phyloP scores from a whole-genome alignment of 2,113 vertebrate species.

The Mus musculus region GRCm39 chr15:87090501-87091000 shows the following conservation, averaged over 20 bases:
- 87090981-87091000: accelerated
- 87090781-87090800: accelerated
- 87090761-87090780: accelerated
- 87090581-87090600: not conserved
- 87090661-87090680: not conserved
- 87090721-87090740: not conserved
- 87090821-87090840: accelerated
- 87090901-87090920: accelerated
- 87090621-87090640: too few species aligned
- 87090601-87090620: too few species aligned
- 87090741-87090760: accelerated
- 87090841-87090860: accelerated
- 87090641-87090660: not conserved
- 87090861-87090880: too few species aligned
- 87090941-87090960: accelerated
- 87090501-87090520: not conserved
- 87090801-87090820: accelerated
- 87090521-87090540: not conserved
- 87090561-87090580: not conserved
- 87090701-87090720: not conserved
- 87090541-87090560: too few species aligned
- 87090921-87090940: accelerated
- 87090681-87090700: accelerated
- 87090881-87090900: not conserved
- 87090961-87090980: not conserved